Base-by-base conservation (phyloP, 2,113 vertebrate species). In the Irena cyanogastra region DNA sequence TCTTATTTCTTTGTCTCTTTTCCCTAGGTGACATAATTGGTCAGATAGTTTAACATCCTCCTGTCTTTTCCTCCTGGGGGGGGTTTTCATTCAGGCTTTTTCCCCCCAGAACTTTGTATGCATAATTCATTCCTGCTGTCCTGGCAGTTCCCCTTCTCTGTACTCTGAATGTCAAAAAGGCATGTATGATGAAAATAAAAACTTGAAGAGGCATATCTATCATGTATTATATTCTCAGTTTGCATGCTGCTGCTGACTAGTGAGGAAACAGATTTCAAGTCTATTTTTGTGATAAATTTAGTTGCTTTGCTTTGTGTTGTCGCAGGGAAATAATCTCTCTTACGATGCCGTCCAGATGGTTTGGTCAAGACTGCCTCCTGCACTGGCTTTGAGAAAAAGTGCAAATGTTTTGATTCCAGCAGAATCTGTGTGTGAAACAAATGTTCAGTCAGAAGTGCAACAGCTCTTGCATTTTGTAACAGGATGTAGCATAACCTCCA, bases 111-210 rank as follows among this genome's bases (percentile, higher is more conserved):
- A 77, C 11, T 69, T 42, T 37, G 10, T 89, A 26, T 54, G 33
- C 54, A 4, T 78, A 88, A 41, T 64, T 28, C 20, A 45, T 81
- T 77, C 44, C 64, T 89, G 89, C 68, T 82, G 30, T 91, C 81
- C 59, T 81, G 76, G 31, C 41, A 65, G 6, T 90, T 85, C 9
- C 9, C n/a, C 37, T 66, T 90, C 71, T 24, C 70, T 89, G 16
- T 88, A 78, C 45, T 82, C n/a, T 64, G 52, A 83, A 75, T 82
- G 42, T 78, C 75, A 83, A 60, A 94, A 79, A 50, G 60, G 30
- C 45, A 70, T 11, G 30, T 60, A 53, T 15, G 44, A 47, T 16
- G 14, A 91, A 42, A 72, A 59, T 60, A 64, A 74, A 83, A 68
- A 80, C 64, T 12, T 41, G 33, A 65, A 60, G 37, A 59, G 27